These are phyloP conservation scores for Empidonax traillii DNA, from an alignment of 2,113 vertebrate genomes.

Conservation along the genomic window DNA sequence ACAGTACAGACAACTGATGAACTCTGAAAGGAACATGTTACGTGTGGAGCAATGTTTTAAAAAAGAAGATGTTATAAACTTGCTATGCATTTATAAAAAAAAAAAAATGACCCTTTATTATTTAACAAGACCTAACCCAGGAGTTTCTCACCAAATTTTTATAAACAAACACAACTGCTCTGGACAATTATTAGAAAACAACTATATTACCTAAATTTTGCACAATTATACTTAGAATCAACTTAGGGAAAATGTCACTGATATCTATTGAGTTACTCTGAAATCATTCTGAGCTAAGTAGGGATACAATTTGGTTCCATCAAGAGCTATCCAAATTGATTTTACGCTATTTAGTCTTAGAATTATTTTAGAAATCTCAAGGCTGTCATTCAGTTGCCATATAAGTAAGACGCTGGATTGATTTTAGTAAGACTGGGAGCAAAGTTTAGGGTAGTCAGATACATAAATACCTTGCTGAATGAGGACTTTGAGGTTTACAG, in stretches of 20 bases:
- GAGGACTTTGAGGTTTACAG: neutral
- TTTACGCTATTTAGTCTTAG: neutral
- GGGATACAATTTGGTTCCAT: neutral
- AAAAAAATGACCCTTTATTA: neutral
- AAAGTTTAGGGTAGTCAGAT: neutral
- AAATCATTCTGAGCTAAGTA: neutral
- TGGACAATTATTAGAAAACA: neutral
- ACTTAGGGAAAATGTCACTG: neutral
- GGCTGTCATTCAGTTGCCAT: neutral
- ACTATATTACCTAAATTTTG: neutral
- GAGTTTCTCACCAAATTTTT: neutral
- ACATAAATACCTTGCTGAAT: neutral
- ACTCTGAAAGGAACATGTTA: neutral
- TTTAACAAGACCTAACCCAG: neutral
- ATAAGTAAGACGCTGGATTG: neutral
- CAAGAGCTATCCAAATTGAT: neutral
- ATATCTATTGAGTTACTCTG: neutral
- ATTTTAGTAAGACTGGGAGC: neutral
- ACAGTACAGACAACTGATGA: neutral
- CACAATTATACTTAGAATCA: neutral
- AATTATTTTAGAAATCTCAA: neutral
- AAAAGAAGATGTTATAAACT: neutral
- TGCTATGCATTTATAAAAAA: neutral
- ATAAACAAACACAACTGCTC: neutral
- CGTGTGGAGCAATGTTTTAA: neutral